Evolutionary conservation across 1,140 invertebrate species (phyloP), one percentile per base, ranked within the genome.

Genomic region (Drosophila nigrodunni): DNA sequence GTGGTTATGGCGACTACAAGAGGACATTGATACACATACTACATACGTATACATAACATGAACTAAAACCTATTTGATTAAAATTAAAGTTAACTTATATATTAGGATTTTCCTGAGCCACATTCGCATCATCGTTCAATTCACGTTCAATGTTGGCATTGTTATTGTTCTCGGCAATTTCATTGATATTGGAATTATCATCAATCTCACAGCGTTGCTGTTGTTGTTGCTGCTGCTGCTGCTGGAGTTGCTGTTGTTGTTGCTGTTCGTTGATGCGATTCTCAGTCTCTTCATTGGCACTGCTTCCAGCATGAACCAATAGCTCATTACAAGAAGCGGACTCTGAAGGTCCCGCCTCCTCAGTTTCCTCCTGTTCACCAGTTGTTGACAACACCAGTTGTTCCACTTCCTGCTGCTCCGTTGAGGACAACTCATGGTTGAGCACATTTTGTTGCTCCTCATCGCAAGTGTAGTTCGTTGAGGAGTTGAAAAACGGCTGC

Each of bases 121-220:
- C 70, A 64, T 72, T 72, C 34, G 82, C 77, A 55, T 91, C 90
- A 25, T 92, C 87, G 35, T 88, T 83, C 49, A 92, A 54, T 80
- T 92, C 91, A 7, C 91, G 80, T 73, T 92, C 91, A 58, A 92
- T 92, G 59, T 92, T 92, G 41, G 91, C 91, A 78, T 92, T 92
- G 46, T 92, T 92, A 62, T 91, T 90, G 50, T 92, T 92, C 50
- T 92, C 91, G 7, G 91, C 91, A n/a, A 92, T 92, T 77, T 92
- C 91, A 77, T 92, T 92, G 25, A 92, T 90, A 46, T 92, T 92
- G 35, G 68, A 80, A 57, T 90, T 85, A 57, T 92, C 74, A 21
- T 76, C 61, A 34, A 47, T 21, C 34, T 25, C 72, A 39, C 67
- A 74, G 2, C 77, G 83, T 7, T 43, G 82, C 44, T 57, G 78